Base-by-base conservation (phyloP, 2,888 invertebrate species). In the Exephanes ischioxanthus region DNA sequence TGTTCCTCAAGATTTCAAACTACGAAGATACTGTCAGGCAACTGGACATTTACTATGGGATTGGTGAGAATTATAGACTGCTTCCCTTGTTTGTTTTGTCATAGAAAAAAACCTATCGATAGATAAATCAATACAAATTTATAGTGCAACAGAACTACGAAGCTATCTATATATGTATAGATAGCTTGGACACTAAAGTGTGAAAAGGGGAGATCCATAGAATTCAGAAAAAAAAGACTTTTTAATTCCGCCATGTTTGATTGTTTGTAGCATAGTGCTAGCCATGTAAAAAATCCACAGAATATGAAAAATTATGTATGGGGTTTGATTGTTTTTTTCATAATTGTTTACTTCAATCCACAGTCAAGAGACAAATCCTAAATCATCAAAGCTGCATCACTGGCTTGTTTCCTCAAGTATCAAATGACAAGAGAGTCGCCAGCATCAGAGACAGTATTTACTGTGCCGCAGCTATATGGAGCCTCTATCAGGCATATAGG, bases 381-480 rank as follows among this genome's bases (percentile, higher is more conserved):
- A 96, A 97, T 78, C 97, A 97, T 94, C 99, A 99, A 95, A 98
- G 98, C 94, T 97, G 98, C 68, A 98, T 98, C 76, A 98, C 98
- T 58, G 99, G 99, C 0, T 94, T 99, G 30, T 99, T 99, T 94
- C 99, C 99, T 2, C 97, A 97, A 89, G 93, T 97, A 92, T 97
- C 98, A 77, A 96, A 96, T 77, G 98, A 98, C 91, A 96, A 96
- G 83, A 95, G 96, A 91, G 96, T 97, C 83, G 98, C 97, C 6
- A 99, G 98, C 93, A 97, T 99, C 61, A 96, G 99, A 73, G 99
- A 99, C 92, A 99, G 99, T 94, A 97, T 99, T 89, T 99, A 99
- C 93, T 99, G 99, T 95, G 99, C 99, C 30, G 97, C 98, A 85
- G 98, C 99, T 4, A 97, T 99, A 45, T 99, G 99, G 99, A 98